These are phyloP conservation scores for Anas capensis DNA, from an alignment of 2,797 vertebrate species.

Conservation along the genomic window DNA sequence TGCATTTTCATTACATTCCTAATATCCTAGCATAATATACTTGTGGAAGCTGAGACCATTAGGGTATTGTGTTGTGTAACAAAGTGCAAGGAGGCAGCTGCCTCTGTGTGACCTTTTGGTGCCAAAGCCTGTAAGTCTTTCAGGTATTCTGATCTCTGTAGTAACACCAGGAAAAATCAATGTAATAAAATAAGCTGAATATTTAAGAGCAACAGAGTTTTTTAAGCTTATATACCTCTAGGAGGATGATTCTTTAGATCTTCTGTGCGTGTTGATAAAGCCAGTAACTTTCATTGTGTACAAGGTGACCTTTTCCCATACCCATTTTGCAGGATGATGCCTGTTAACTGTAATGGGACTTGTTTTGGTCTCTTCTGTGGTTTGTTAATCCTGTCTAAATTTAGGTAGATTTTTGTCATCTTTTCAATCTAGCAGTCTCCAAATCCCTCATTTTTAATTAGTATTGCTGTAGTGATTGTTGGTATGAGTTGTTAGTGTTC, in stretches of 20 bases:
- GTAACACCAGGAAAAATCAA: constrained; percentile 63
- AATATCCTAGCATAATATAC: not conserved
- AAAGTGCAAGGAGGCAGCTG: constrained; percentile 33
- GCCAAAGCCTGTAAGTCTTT: constrained; percentile 54
- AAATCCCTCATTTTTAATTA: constrained; percentile 26
- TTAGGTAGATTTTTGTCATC: not conserved
- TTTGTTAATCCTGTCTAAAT: constrained; percentile 34
- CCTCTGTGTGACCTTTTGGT: constrained; percentile 49
- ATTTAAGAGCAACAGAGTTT: constrained; percentile 6
- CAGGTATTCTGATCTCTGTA: constrained; percentile 69
- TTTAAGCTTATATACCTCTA: not conserved
- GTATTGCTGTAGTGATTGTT: not conserved
- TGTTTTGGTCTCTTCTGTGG: not conserved
- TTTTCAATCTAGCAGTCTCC: not conserved
- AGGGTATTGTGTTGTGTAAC: constrained; percentile 31
- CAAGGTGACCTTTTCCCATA: not conserved
- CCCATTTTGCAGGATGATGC: not conserved
- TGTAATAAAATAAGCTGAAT: constrained; percentile 21
- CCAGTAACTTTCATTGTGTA: not conserved
- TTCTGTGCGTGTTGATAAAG: not conserved
- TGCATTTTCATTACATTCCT: not conserved
- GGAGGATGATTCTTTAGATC: not conserved
- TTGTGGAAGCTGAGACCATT: constrained; percentile 25
- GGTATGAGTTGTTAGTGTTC: not conserved
- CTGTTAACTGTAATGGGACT: not conserved